Percentiles rank a stretch among this genome's conserved stretches.
phyloP scores from a whole-genome alignment of 2,888 invertebrate species.

The Lissonota sp. region DNA sequence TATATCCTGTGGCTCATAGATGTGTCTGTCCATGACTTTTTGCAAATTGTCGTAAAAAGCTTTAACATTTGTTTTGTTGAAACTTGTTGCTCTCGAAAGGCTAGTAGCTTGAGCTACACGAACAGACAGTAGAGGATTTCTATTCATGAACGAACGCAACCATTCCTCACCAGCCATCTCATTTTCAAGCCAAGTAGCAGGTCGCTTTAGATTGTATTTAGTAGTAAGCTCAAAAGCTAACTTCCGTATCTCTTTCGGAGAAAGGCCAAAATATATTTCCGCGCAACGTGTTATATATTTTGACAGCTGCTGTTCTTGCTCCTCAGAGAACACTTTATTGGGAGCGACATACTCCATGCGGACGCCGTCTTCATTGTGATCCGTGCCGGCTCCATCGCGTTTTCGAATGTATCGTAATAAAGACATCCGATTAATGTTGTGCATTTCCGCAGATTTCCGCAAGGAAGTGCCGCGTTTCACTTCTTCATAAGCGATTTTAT shows the following conservation, averaged over 20 bases:
- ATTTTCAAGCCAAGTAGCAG: conserved; percentile 66
- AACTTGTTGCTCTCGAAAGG: conserved; percentile 70
- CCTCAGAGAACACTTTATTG: conserved; percentile 55
- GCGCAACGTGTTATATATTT: conserved; percentile 64
- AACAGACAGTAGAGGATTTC: conserved; percentile 70
- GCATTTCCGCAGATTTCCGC: conserved; percentile 44
- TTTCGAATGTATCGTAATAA: conserved; percentile 50
- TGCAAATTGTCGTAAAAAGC: conserved; percentile 70
- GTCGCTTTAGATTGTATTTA: conserved; percentile 62
- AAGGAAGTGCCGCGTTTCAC: neutral
- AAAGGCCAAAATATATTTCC: conserved; percentile 64
- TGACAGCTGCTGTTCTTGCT: conserved; percentile 62
- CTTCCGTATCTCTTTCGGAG: conserved; percentile 65
- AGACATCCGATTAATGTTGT: conserved; percentile 46
- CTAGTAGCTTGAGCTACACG: conserved; percentile 73
- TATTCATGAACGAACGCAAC: conserved; percentile 72
- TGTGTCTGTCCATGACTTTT: conserved; percentile 59
- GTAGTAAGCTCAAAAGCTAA: conserved; percentile 69
- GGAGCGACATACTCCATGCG: conserved; percentile 55
- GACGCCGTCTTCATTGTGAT: conserved; percentile 30
- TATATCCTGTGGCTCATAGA: neutral
- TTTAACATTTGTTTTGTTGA: conserved; percentile 71
- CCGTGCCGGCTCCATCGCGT: conserved; percentile 17
- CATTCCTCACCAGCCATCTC: conserved; percentile 75
- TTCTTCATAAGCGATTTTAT: no score